phyloP scores from a whole-genome alignment of 1,140 invertebrate species.

The Dermatophagoides farinae region DNA sequence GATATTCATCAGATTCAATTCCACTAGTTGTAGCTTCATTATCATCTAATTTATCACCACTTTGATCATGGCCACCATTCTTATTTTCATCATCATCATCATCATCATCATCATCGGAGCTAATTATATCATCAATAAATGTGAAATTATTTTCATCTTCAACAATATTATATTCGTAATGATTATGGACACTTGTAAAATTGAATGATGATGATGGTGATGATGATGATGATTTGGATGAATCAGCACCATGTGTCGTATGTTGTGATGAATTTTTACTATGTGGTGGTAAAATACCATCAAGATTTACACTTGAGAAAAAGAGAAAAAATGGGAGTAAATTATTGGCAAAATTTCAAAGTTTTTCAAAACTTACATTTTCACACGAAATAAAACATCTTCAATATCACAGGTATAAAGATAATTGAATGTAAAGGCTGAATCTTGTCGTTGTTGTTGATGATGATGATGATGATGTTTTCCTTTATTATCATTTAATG shows the following conservation, averaged over 20 bases:
- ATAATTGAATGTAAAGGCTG: conserved; percentile 25
- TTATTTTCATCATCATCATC: not conserved
- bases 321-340: conserved; percentile 9
- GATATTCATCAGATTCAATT: not conserved
- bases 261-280: conserved; percentile 39
- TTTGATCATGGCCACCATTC: too few species aligned
- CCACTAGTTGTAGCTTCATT: not conserved
- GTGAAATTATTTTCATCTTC: not conserved
- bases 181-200: not conserved
- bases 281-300: conserved; percentile 53
- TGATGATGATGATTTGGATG: not conserved
- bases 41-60: not conserved
- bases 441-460: too few species aligned
- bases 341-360: not conserved
- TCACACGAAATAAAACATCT: conserved; percentile 56
- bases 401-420: conserved; percentile 78
- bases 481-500: not conserved
- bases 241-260: conserved; percentile 37
- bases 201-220: not conserved
- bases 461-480: too few species aligned
- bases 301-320: conserved; percentile 60
- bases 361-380: conserved; percentile 43
- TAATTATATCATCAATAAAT: not conserved
- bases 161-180: conserved; percentile 4
- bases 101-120: not conserved